Evolutionary conservation across 64 coral and sea anemone species (phyloP).

Genomic region (Pocillopora damicornis): DNA sequence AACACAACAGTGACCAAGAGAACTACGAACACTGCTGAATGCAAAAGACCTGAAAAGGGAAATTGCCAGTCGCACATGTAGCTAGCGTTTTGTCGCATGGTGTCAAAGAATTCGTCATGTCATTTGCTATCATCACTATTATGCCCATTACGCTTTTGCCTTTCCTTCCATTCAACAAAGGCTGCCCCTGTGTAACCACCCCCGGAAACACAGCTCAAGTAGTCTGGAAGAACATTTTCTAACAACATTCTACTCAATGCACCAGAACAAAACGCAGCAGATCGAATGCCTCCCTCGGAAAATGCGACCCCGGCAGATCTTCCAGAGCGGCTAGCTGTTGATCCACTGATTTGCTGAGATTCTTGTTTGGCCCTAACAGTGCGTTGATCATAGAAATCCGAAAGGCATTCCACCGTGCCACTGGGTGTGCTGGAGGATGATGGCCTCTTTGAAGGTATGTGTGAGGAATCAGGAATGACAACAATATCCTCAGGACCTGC

Average conservation of each 20-base stretch:
- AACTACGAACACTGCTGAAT: background rate
- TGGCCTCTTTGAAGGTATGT: background rate
- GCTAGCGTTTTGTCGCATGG: conserved; percentile 1
- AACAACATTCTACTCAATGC: conserved; percentile 8
- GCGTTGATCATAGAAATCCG: background rate
- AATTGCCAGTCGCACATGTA: conserved; percentile 19
- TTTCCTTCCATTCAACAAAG: background rate
- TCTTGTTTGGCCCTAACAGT: background rate
- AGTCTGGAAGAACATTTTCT: background rate
- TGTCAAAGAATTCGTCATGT: conserved; percentile 11
- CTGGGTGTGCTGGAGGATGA: background rate
- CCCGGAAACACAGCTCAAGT: conserved; percentile 43
- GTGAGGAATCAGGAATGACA: background rate
- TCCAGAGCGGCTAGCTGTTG: background rate
- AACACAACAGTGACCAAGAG: background rate
- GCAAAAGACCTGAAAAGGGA: background rate
- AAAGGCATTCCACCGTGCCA: background rate
- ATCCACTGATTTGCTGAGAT: background rate
- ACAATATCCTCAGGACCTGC: background rate
- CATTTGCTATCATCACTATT: background rate
- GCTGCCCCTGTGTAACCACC: conserved; percentile 35
- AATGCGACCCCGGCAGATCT: conserved; percentile 11
- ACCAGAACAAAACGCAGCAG: conserved; percentile 34
- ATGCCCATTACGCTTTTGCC: background rate
- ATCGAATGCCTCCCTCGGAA: conserved; percentile 44